Evolutionary conservation across 2,113 vertebrate genomes (phyloP).

Genomic region (Edolisoma coerulescens): DNA sequence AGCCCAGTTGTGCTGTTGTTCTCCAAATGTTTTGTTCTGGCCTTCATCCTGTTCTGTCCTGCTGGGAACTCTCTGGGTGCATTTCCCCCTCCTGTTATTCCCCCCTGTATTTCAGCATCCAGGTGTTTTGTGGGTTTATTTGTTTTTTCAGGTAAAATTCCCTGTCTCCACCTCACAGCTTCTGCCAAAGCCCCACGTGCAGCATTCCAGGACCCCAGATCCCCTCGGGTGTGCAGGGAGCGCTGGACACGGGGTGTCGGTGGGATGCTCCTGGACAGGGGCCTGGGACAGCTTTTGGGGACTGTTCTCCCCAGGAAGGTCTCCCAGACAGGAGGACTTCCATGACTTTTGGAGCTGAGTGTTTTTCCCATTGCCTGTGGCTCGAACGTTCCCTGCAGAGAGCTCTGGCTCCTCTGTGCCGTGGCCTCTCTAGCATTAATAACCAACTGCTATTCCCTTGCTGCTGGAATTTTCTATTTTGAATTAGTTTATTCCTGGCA

Average conservation of each 20-base stretch:
- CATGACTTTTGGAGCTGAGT: background rate
- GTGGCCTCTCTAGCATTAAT: background rate
- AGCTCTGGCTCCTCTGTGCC: background rate
- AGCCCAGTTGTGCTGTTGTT: background rate
- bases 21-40: background rate
- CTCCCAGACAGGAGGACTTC: background rate
- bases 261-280: background rate
- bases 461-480: background rate
- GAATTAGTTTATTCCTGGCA: background rate
- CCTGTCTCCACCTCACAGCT: background rate
- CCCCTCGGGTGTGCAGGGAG: background rate
- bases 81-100: background rate
- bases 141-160: background rate
- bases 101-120: background rate
- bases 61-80: background rate
- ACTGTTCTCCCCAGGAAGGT: background rate
- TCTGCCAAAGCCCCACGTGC: background rate
- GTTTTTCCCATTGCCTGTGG: background rate
- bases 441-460: background rate
- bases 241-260: accelerated
- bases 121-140: background rate
- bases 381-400: accelerated
- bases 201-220: accelerated
- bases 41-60: background rate
- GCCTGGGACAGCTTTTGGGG: background rate